phyloP scores from a whole-genome alignment of 2,888 invertebrate species.

The Mythimna pallens region DNA sequence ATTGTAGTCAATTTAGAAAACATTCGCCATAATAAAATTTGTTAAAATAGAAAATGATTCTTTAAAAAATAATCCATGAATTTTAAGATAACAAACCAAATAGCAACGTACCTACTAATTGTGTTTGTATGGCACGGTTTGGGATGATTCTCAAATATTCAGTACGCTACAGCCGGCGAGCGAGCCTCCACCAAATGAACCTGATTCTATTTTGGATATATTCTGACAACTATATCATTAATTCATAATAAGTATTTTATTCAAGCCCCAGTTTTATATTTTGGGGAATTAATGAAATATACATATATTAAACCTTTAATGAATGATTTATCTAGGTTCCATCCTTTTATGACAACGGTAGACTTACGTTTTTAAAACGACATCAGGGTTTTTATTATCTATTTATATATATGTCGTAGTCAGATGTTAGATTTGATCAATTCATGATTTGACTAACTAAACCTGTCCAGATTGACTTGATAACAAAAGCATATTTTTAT shows the following conservation, averaged over 20 bases:
- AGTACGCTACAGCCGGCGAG: constrained; percentile 69
- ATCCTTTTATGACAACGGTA: neutral
- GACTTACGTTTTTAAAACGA: no score
- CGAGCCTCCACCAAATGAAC: constrained; percentile 57
- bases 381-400: no score
- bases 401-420: no score
- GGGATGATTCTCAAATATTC: constrained; percentile 69
- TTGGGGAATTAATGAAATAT: neutral
- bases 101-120: constrained; percentile 29
- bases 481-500: no score
- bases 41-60: neutral
- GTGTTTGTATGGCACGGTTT: constrained; percentile 54
- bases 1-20: neutral
- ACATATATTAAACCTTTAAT: neutral
- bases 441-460: no score
- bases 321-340: neutral
- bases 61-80: constrained; percentile 3
- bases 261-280: constrained; percentile 10
- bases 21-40: neutral
- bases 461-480: no score
- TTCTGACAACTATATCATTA: constrained; percentile 54
- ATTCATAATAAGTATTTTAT: constrained; percentile 49
- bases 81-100: constrained; percentile 23
- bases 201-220: constrained; percentile 58
- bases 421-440: no score